Evolutionary conservation across 2,113 vertebrate species (phyloP), one percentile per base, ranked within the genome.

Genomic region (Ranitomeya imitator): DNA sequence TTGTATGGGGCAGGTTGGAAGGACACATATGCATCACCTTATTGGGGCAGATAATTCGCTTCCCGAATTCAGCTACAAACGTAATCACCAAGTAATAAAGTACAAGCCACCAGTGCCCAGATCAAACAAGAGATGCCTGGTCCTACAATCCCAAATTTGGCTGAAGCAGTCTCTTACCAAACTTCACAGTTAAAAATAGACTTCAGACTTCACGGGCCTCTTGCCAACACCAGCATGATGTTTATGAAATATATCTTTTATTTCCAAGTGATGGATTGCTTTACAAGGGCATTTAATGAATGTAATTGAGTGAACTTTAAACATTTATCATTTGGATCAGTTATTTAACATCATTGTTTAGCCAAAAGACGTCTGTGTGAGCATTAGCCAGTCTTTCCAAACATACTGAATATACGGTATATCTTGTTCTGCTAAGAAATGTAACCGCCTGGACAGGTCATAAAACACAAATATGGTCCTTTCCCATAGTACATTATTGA

Each of bases 321-420:
- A 88, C 81, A 88, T 88, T 83, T 78, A 78, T 88, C 87, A 83
- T 77, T 80, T 21, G 69, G 78, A 55, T 88, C 23, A 78, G 83
- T 78, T 84, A 84, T 88, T 88, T 88, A 78, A 88, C 57, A 57
- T 88, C 60, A 88, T 88, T 88, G 87, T 88, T 88, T 88, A 77
- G 71, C 80, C 71, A 55, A 77, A 88, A 83, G 69, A 76, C 61
- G n/a, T 63, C 57, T 59, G 18, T 54, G 57, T 31, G 45, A 84
- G 80, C 87, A 77, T 67, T 88, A 88, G 59, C 51, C 45, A 67
- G 74, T 61, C 69, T 88, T 76, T 84, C 59, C 55, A 67, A 65
- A 26, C 65, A 61, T 14, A 37, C 54, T 26, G 52, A 11, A 26
- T 82, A 61, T 76, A n/a, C n/a, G n/a, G n/a, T n/a, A 83, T 59